Percentiles rank a stretch among this genome's conserved stretches.
phyloP scores from a whole-genome alignment of 2,113 vertebrate genomes.

The Megalops atlanticus region DNA sequence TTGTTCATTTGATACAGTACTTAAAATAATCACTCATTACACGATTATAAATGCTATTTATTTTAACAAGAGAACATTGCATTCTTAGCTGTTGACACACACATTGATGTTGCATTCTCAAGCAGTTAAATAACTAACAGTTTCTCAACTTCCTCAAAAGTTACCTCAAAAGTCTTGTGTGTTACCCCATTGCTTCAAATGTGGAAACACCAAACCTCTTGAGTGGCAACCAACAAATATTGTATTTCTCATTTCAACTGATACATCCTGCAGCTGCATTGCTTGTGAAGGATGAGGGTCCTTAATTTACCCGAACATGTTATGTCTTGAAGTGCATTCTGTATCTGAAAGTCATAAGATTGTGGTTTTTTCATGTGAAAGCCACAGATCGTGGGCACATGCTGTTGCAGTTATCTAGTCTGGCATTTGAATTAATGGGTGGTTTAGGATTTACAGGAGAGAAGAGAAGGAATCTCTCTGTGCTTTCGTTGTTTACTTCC shows the following conservation, averaged over 20 bases:
- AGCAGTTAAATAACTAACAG: neutral
- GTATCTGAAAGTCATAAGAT: neutral
- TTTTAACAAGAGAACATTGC: too few relatives aligned
- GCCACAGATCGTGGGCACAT: neutral
- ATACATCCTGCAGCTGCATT: neutral
- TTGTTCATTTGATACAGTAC: too few relatives aligned
- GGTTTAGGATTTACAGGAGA: neutral
- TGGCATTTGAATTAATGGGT: neutral
- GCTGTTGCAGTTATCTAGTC: neutral
- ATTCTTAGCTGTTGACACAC: too few relatives aligned
- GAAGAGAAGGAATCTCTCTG: neutral
- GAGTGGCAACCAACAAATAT: neutral
- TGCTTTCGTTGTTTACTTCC: neutral
- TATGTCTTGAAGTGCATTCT: constrained; percentile 3
- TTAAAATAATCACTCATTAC: too few relatives aligned
- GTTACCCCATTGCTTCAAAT: neutral
- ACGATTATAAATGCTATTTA: too few relatives aligned
- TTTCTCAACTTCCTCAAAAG: neutral
- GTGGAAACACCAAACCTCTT: neutral
- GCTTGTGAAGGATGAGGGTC: neutral
- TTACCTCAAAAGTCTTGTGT: neutral
- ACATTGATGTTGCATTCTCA: neutral
- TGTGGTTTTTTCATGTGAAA: neutral
- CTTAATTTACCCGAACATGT: constrained; percentile 12
- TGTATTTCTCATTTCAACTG: neutral